Base-by-base conservation (phyloP, 2,797 vertebrate species). In the Microtus obscurus region DNA sequence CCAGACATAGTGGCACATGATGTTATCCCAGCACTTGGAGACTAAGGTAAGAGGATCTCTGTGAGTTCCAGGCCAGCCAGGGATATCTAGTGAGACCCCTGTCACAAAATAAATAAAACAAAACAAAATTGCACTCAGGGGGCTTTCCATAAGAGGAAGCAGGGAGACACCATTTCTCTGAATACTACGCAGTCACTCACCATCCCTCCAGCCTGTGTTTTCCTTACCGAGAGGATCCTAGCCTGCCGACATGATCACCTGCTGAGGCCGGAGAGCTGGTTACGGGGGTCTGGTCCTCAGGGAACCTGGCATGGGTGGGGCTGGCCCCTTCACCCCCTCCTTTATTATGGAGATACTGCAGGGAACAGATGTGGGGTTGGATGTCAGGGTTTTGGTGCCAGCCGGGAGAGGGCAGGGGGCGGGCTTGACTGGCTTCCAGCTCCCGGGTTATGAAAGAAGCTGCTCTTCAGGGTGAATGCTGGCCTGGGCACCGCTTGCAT, bases 221-320 rank as follows among this genome's bases (percentile, higher is more conserved):
- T 85, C 94, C 98, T 93, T 98, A 99, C 99, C 98, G 89, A 94
- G 98, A 91, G 83, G 98, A 97, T 77, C 96, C 92, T 1, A 96
- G 98, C 96, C 95, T 98, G 93, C 98, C 98, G 96, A 51, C 2
- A 79, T 96, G 97, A 74, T 97, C 98, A 25, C 98, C 98, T 85
- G 97, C 98, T 93, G 98, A 97, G 92, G 97, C 56, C 0, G 92
- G 92, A 87, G 96, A 45, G 79, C 77, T 89, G 89, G 90, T 45
- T 87, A 77, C 25, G 0, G 2, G 87, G 95, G 83, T 65, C 6
- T 74, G 80, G 67, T 98, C 95, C 98, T 45, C 97, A 51, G 85
- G 89, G 71, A 83, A 65, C 81, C 92, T 97, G 43, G 74, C 14
- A 29, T 21, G 51, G 79, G 96, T 0, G 0, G 80, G 2, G 37